Evolutionary conservation across 2,113 vertebrate genomes (phyloP).

Genomic region (Chaenocephalus aceratus): DNA sequence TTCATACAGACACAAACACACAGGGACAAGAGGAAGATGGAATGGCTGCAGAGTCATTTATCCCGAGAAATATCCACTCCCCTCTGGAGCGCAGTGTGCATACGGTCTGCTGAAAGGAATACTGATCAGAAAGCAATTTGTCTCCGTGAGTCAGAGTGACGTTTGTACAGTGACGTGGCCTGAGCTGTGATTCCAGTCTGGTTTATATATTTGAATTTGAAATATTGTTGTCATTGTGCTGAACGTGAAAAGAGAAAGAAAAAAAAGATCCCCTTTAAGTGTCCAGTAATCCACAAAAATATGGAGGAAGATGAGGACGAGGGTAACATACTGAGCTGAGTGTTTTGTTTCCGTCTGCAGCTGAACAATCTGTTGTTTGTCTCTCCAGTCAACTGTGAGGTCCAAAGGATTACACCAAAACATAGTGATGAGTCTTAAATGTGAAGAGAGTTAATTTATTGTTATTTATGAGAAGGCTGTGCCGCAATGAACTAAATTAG

Average conservation of each 20-base stretch:
- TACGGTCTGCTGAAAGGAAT: conserved; percentile 46
- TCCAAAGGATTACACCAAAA: conserved; percentile 49
- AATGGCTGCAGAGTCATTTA: conserved; percentile 35
- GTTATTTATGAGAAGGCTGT: conserved; percentile 15
- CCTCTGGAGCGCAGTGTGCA: conserved; percentile 24
- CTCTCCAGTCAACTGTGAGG: conserved; percentile 43
- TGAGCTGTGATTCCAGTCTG: conserved; percentile 33
- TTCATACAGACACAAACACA: conserved; percentile 35
- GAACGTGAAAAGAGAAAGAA: background rate
- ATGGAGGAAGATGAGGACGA: background rate
- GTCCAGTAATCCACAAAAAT: conserved; percentile 22
- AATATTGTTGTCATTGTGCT: conserved; percentile 28
- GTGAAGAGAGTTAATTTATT: conserved; percentile 23
- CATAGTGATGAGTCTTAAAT: conserved; percentile 26
- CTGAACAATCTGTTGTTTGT: conserved; percentile 46
- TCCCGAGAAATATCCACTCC: conserved; percentile 43
- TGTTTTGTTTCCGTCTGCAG: conserved; percentile 36
- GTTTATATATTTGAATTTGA: conserved; percentile 47
- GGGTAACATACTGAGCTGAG: background rate
- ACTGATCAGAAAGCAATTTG: conserved; percentile 60
- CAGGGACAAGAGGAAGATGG: conserved; percentile 19
- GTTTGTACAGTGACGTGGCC: conserved; percentile 57
- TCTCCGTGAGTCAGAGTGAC: conserved; percentile 53
- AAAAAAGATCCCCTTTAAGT: conserved; percentile 14
- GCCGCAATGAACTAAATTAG: conserved; percentile 12